Evolutionary conservation across 1,140 invertebrate genomes (phyloP).

Genomic region (Helicoverpa zea): DNA sequence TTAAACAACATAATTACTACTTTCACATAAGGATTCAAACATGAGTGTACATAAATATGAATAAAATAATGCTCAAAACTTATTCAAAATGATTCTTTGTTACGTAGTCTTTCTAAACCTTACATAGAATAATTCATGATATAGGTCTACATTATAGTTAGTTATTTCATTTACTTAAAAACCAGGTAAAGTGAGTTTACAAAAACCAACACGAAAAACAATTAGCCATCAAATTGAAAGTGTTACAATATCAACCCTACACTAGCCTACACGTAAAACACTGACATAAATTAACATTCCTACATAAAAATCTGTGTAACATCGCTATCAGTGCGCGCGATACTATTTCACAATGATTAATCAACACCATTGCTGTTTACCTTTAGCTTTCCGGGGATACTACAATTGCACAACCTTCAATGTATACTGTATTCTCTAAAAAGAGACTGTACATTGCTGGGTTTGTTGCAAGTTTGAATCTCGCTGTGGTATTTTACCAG

Average conservation of each 20-base stretch:
- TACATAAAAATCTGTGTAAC: conserved; percentile 62
- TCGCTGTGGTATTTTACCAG: background rate
- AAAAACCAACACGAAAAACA: conserved; percentile 17
- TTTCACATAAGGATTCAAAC: too few species aligned
- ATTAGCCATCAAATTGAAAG: background rate
- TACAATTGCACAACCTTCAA: conserved; percentile 14
- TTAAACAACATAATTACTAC: too few species aligned
- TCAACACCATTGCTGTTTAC: conserved; percentile 70
- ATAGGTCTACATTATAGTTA: too few species aligned
- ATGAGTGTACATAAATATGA: too few species aligned
- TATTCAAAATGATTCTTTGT: too few species aligned
- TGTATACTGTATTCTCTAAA: background rate
- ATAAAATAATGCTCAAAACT: too few species aligned
- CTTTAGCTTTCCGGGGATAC: conserved; percentile 59
- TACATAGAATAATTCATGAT: too few species aligned
- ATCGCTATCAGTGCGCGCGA: conserved; percentile 52
- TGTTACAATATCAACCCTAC: background rate
- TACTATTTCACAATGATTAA: conserved; percentile 75
- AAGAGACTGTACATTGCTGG: conserved; percentile 34
- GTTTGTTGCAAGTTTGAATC: background rate
- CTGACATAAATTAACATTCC: conserved; percentile 62
- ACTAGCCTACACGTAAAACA: background rate
- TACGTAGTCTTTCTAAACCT: too few species aligned
- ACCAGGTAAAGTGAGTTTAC: too few species aligned
- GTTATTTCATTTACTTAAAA: too few species aligned